phyloP scores from a whole-genome alignment of 2,888 invertebrate genomes.

The Euspilapteryx auroguttella region DNA sequence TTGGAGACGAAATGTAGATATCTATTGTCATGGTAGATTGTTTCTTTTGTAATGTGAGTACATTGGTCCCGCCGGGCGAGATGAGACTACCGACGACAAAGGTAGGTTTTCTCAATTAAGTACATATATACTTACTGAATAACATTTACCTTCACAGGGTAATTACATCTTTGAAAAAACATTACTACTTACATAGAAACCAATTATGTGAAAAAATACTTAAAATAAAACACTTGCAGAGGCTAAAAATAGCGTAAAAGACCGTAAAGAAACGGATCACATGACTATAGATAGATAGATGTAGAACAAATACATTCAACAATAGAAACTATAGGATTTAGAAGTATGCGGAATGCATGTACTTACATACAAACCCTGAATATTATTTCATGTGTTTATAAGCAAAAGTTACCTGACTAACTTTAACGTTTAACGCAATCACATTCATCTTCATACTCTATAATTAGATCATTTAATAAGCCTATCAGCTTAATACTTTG shows the following conservation, averaged over 20 bases:
- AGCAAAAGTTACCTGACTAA: slow-evolving; percentile 58
- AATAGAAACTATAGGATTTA: slow-evolving; percentile 31
- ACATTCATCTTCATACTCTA: slow-evolving; percentile 11
- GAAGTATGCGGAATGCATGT: slow-evolving; percentile 48
- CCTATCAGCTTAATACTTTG: too few species aligned
- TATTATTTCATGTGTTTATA: slow-evolving; percentile 58
- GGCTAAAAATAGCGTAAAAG: slow-evolving; percentile 31
- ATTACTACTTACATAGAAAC: slow-evolving; percentile 10
- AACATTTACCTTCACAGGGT: too few species aligned
- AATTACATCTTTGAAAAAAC: too few species aligned
- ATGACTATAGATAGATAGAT: slow-evolving; percentile 40
- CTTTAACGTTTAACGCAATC: slow-evolving; percentile 11
- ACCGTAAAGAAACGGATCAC: slow-evolving; percentile 56
- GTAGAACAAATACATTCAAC: slow-evolving; percentile 21
- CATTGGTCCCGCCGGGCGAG: slow-evolving; percentile 39
- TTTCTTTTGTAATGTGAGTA: slow-evolving; percentile 54
- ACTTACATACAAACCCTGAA: slow-evolving; percentile 24
- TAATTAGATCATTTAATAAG: too few species aligned
- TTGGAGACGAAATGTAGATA: slow-evolving; percentile 45
- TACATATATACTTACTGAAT: too few species aligned
- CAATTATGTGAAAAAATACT: slow-evolving; percentile 15
- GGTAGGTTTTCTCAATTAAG: slow-evolving; percentile 56
- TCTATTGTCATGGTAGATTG: slow-evolving; percentile 63
- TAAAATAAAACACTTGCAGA: slow-evolving; percentile 41
- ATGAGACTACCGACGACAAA: slow-evolving; percentile 47